Evolutionary conservation across 2,113 vertebrate genomes (phyloP), one percentile per base, ranked within the genome.

Genomic region (Heliornis fulica): DNA sequence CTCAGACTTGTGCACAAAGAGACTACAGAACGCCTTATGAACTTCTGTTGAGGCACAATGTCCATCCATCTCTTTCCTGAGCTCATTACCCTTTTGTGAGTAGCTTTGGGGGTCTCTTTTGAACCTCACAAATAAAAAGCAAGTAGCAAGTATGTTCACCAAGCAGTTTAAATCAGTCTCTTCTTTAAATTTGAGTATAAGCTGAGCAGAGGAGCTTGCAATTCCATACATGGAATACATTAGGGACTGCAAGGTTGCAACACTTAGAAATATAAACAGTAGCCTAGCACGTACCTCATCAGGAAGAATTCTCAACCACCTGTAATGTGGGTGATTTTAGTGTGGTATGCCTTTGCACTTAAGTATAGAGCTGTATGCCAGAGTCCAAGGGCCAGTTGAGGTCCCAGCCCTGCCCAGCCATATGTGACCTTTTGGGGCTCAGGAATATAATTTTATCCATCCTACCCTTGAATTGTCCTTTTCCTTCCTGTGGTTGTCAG

Each of bases 1-100:
- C 86, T 92, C 83, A 90, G 48, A 94, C 90, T 86, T 87, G 63
- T 4, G 15, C 86, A 81, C 64, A 68, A 38, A 1, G 13, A 65
- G 43, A n/a, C 72, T 93, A 65, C 84, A 95, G 75, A 90, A 96
- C 94, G 57, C 28, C 83, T 92, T 65, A 85, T 50, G 80, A 82
- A 38, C 66, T 40, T 97, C 86, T 83, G n/a, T 61, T 78, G 80
- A 95, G 87, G 46, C 69, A 78, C 54, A 64, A 63, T 51, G 41
- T 76, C 86, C 65, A 63, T 40, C 59, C 63, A 6, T 25, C 61
- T 83, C 76, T 90, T 88, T 89, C 25, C 57, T 68, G 80, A 96
- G 66, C 40, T 15, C 65, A 77, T 66, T 45, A 6, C 6, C 28
- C 36, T 64, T 74, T 75, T 6, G 9, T 59, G 63, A 87, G 17